These are phyloP conservation scores for Characodon lateralis DNA, from an alignment of 2,797 vertebrate species.

Conservation along the genomic window DNA sequence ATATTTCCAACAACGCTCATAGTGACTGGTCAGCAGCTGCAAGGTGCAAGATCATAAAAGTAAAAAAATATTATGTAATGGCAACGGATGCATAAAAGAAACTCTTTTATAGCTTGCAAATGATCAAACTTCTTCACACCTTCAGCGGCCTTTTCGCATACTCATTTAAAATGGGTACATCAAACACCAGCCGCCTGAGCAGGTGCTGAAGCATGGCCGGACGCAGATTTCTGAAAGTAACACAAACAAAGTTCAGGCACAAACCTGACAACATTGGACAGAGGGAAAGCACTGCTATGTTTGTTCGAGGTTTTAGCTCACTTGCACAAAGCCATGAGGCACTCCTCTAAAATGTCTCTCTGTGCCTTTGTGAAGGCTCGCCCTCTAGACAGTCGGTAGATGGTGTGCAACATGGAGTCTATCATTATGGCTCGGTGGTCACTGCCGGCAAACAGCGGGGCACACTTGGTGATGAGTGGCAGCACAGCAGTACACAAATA, in stretches of 20 bases:
- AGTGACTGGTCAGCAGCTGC: conserved; percentile 95
- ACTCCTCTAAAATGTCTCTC: conserved; percentile 93
- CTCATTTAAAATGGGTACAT: conserved; percentile 96
- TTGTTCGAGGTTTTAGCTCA: conserved; percentile 49
- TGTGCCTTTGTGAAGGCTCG: conserved; percentile 96
- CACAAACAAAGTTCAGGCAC: neutral
- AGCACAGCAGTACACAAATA: conserved; percentile 92
- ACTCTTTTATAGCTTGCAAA: neutral
- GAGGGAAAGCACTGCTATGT: neutral
- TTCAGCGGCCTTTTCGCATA: conserved; percentile 96
- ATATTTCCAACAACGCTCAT: conserved; percentile 96
- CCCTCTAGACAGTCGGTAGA: conserved; percentile 93
- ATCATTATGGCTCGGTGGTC: conserved; percentile 97
- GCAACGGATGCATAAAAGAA: neutral
- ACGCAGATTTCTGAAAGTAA: conserved; percentile 83
- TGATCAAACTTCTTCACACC: conserved; percentile 67
- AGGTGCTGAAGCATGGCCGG: conserved; percentile 96
- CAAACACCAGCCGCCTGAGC: conserved; percentile 91
- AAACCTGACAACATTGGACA: neutral
- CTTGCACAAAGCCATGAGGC: conserved; percentile 94
- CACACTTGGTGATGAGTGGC: conserved; percentile 95
- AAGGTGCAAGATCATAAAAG: conserved; percentile 2
- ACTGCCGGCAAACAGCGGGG: conserved; percentile 91
- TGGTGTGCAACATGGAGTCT: conserved; percentile 97
- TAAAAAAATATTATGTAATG: neutral